phyloP scores from a whole-genome alignment of 2,888 invertebrate species.

The Dysmachus trigonus region DNA sequence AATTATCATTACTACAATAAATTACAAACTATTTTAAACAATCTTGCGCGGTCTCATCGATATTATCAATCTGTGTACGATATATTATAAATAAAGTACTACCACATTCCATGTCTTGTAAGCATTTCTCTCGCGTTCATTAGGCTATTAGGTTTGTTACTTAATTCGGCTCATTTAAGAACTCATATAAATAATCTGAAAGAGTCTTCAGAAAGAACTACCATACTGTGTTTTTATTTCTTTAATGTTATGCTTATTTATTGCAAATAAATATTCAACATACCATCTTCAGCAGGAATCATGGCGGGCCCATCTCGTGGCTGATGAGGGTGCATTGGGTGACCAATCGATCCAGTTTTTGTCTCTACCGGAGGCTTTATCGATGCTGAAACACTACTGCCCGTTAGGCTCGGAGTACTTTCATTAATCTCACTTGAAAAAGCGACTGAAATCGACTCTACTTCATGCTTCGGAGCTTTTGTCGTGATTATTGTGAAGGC shows the following conservation, averaged over 20 bases:
- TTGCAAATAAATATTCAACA: not conserved
- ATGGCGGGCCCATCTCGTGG: slow-evolving; percentile 43
- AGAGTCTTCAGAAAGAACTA: not conserved
- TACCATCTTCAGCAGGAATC: slow-evolving; percentile 14
- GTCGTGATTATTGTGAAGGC: not conserved
- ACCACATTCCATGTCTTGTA: no score
- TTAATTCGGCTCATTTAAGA: no score
- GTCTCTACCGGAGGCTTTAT: slow-evolving; percentile 30
- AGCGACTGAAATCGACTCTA: not conserved
- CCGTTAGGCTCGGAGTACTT: slow-evolving; percentile 6
- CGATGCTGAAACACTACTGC: not conserved
- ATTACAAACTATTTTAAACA: no score
- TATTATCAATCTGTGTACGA: no score
- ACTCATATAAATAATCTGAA: no score
- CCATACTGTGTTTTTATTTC: not conserved
- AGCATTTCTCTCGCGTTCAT: no score
- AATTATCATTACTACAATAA: no score
- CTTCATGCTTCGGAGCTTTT: not conserved
- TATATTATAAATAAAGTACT: no score
- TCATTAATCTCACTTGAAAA: slow-evolving; percentile 25
- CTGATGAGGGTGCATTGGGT: slow-evolving; percentile 62
- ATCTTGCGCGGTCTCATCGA: no score
- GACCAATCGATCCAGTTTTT: slow-evolving; percentile 56
- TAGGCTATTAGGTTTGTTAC: no score
- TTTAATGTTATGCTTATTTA: not conserved